Base-by-base conservation (phyloP, 2,888 invertebrate species). In the Microchrysa polita region DNA sequence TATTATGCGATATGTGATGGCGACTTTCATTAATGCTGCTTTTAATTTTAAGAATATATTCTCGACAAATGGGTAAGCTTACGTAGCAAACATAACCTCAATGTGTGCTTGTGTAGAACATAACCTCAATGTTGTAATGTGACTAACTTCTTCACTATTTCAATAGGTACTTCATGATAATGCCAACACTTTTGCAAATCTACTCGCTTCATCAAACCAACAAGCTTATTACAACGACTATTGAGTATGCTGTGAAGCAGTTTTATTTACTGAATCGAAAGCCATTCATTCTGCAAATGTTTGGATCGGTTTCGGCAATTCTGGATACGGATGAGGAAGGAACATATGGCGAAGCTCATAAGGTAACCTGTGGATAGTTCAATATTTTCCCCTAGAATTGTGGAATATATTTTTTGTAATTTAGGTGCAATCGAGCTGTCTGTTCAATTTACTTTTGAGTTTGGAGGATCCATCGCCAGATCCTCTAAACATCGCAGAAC, bases 41-140 rank as follows among this genome's bases (percentile, higher is more conserved):
- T 95, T 96, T 79, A 97, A 98, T 86, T 99, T 99, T 84, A 98
- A 98, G 86, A 98, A 97, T 82, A 96, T 99, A 77, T 99, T 99
- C 84, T 96, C 98, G 0, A 96, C 95, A 12, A 98, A 97, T 82
- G 98, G 98, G 89, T 93, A 84, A 79, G 87, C 81, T 67, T 14
- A 12, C 4, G 10, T 52, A 52, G 44, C 44, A 10, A 10, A 44
- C 7, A 44, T 44, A 12, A 44, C 12, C 12, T 44, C 7, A 52
- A 52, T n/a, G 2, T 16, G 52, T 52, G 16, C 16, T 52, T 16
- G 18, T 52, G 5, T 52, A 14, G 18, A 4, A 18, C 52, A 16
- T 44, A 44, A 44, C 7, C 44, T 52, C 4, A 14, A 16, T 16
- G 52, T 4, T 52, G n/a, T 9, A 52, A 52, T 52, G 16, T 2